Conservation (phyloP, 2,888 invertebrate species). For the Caenorhabditis doughertyi region DNA sequence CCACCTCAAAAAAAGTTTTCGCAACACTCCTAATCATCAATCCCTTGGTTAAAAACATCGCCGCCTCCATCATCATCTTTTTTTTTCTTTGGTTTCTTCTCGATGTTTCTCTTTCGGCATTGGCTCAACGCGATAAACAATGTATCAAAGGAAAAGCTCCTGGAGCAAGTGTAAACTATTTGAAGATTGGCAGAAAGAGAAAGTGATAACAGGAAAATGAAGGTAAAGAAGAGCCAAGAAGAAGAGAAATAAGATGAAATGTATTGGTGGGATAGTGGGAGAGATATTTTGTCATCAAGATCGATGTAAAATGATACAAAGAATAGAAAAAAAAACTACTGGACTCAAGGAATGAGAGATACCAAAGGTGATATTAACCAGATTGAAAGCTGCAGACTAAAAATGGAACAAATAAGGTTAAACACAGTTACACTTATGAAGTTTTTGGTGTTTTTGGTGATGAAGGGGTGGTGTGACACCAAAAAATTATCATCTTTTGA, state of each 20-base stretch:
- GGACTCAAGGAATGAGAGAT: neutral
- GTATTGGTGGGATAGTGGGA: conserved; percentile 1
- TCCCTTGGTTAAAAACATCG: conserved; percentile 6
- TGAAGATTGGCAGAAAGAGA: conserved; percentile 25
- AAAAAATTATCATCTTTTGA: too few species aligned
- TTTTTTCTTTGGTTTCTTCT: conserved; percentile 16
- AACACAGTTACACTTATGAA: too few species aligned
- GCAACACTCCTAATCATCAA: too few species aligned
- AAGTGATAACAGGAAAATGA: conserved; percentile 17
- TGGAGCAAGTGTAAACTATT: conserved; percentile 49
- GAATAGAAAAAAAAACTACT: conserved; percentile 11
- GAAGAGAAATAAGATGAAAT: neutral
- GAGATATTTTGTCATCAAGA: neutral
- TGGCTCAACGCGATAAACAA: conserved; percentile 49
- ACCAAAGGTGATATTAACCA: too few species aligned
- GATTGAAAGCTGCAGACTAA: neutral
- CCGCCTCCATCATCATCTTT: conserved; percentile 25
- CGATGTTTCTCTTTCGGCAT: conserved; percentile 19
- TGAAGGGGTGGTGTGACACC: too few species aligned
- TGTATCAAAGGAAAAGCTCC: conserved; percentile 45
- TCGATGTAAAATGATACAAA: conserved; percentile 13
- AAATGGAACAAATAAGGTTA: too few species aligned
- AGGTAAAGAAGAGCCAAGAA: neutral
- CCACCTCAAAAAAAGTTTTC: neutral
- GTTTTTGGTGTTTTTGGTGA: too few species aligned